Conservation (phyloP, 1,140 invertebrate species). For the Danaus plexippus region DNA sequence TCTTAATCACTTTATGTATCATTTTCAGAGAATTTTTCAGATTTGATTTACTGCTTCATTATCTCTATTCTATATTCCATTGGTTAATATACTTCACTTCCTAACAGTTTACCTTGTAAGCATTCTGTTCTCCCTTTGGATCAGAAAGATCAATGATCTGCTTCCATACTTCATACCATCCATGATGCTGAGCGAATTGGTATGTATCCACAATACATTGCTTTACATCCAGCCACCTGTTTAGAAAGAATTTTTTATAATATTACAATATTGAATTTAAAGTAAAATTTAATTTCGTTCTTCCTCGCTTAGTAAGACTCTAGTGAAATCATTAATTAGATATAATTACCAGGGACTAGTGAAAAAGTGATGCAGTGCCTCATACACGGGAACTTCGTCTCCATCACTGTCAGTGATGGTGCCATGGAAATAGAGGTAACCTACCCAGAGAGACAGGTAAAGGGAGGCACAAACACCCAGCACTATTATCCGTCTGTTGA, state of each 20-base stretch:
- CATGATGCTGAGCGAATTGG: slow-evolving; percentile 82
- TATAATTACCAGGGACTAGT: slow-evolving; percentile 81
- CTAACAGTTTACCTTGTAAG: slow-evolving; percentile 79
- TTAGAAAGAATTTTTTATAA: slow-evolving; percentile 8
- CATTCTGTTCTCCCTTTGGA: slow-evolving; percentile 90
- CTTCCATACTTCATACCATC: slow-evolving; percentile 88
- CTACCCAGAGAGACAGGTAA: slow-evolving; percentile 82
- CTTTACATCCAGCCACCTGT: slow-evolving; percentile 79
- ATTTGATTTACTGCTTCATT: no score
- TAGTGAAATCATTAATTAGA: no score
- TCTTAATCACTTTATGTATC: no score
- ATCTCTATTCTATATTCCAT: no score
- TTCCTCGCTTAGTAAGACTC: no score
- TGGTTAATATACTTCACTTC: no score
- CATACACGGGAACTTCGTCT: slow-evolving; percentile 88
- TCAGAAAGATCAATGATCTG: slow-evolving; percentile 90
- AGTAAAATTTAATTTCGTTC: no score
- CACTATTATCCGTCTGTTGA: slow-evolving; percentile 63
- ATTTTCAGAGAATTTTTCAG: no score
- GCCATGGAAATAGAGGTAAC: slow-evolving; percentile 92
- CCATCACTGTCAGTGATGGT: slow-evolving; percentile 88
- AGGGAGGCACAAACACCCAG: slow-evolving; percentile 76
- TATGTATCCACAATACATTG: slow-evolving; percentile 83
- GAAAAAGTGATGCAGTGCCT: slow-evolving; percentile 91
- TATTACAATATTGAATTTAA: neutral